These are phyloP conservation scores for Mormyrus hasselquistii DNA, from an alignment of 2,797 vertebrate species.

Conservation along the genomic window DNA sequence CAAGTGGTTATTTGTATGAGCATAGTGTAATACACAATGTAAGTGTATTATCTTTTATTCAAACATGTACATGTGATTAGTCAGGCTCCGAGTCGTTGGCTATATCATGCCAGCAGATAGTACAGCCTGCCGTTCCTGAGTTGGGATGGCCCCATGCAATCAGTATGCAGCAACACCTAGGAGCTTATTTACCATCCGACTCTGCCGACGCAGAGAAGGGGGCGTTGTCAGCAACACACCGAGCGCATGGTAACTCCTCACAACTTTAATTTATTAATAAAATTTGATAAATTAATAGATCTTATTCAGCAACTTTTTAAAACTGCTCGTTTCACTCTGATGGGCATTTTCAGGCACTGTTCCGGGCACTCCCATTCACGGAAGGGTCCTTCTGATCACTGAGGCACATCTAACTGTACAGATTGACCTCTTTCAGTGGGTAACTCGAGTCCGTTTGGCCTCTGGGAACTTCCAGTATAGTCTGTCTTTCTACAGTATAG, in stretches of 20 bases:
- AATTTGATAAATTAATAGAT: neutral
- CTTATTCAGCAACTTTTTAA: neutral
- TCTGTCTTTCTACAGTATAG: neutral
- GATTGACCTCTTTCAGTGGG: conserved; percentile 19
- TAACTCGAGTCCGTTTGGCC: neutral
- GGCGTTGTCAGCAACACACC: neutral
- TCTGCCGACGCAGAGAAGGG: neutral
- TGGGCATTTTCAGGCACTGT: neutral
- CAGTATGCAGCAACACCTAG: neutral
- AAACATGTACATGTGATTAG: conserved; percentile 20
- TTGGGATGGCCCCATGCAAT: neutral
- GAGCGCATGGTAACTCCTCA: neutral
- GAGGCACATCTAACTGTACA: neutral
- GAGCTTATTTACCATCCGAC: neutral
- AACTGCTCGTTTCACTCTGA: neutral
- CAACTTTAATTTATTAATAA: neutral
- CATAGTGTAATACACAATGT: neutral
- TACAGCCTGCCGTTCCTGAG: neutral
- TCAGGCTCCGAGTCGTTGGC: neutral
- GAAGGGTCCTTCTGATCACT: neutral
- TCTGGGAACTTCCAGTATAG: neutral
- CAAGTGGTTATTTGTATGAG: conserved; percentile 11
- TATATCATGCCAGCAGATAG: neutral
- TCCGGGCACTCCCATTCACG: neutral
- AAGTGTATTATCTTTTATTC: conserved; percentile 23